Percentiles rank a stretch among this genome's conserved stretches.
Evolutionary conservation across 2,797 vertebrate genomes (phyloP).

Genomic region (Helarctos malayanus): DNA sequence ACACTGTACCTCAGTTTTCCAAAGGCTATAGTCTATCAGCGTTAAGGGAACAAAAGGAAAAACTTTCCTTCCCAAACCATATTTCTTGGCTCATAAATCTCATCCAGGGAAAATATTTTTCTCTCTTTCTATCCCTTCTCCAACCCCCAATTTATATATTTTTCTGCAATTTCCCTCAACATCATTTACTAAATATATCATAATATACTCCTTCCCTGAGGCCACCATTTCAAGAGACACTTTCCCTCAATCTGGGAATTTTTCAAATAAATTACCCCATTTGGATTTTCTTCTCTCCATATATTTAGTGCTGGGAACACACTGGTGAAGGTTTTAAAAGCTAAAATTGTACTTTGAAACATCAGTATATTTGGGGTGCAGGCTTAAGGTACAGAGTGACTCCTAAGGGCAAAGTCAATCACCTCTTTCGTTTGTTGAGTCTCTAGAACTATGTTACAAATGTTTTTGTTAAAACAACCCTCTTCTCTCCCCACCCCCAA

Average conservation of each 20-base stretch:
- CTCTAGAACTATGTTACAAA: constrained; percentile 77
- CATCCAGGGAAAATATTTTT: constrained; percentile 72
- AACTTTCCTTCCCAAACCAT: constrained; percentile 52
- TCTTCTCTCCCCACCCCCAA: background rate
- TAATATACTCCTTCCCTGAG: constrained; percentile 70
- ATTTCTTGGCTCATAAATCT: constrained; percentile 76
- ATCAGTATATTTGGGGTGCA: constrained; percentile 59
- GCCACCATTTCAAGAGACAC: constrained; percentile 77
- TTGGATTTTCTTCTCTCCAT: constrained; percentile 67
- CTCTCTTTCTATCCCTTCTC: constrained; percentile 59
- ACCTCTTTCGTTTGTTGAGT: constrained; percentile 65
- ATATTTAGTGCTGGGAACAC: constrained; percentile 71
- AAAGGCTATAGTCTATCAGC: background rate
- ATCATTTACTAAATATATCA: constrained; percentile 78
- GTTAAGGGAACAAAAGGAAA: constrained; percentile 32
- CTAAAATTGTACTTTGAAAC: constrained; percentile 77
- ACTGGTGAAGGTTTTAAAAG: constrained; percentile 68
- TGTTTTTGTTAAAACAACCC: constrained; percentile 77
- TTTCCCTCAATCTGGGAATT: constrained; percentile 67
- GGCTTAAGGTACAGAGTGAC: constrained; percentile 63
- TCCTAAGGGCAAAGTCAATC: constrained; percentile 78
- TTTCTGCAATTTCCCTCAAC: constrained; percentile 56
- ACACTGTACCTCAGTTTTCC: constrained; percentile 50
- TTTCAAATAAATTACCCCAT: constrained; percentile 79
- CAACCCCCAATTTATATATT: constrained; percentile 62